Conservation (phyloP, 2,888 invertebrate species). For the Eustalomyia histrio region DNA sequence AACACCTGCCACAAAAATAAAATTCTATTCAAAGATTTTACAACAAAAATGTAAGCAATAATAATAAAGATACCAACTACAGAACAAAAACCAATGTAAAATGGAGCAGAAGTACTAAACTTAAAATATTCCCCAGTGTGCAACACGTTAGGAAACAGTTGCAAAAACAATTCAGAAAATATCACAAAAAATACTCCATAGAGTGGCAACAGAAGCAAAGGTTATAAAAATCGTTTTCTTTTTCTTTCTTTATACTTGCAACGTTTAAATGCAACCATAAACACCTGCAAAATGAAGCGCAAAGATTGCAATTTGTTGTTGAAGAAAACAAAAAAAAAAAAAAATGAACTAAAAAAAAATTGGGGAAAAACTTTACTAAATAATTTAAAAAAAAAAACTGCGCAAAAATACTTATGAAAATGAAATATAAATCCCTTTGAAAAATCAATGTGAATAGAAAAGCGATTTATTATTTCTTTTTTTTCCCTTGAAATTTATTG, state of each 20-base stretch:
- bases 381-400: not conserved
- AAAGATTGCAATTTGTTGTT: slow-evolving; percentile 26
- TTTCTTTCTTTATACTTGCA: slow-evolving; percentile 10
- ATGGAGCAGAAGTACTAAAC: slow-evolving; percentile 5
- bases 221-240: slow-evolving; percentile 11
- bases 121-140: slow-evolving; percentile 41
- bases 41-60: slow-evolving; percentile 9
- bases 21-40: not conserved
- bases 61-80: not conserved
- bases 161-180: too few species aligned
- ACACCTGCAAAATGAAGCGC: slow-evolving; percentile 39
- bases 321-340: slow-evolving; percentile 7
- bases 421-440: slow-evolving; percentile 11
- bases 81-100: not conserved
- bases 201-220: slow-evolving; percentile 5
- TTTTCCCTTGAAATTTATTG: not conserved
- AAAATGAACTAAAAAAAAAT: slow-evolving; percentile 14
- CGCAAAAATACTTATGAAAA: not conserved
- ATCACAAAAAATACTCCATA: slow-evolving; percentile 4
- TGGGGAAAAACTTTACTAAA: not conserved
- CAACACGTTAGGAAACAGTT: slow-evolving; percentile 33
- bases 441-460: slow-evolving; percentile 18
- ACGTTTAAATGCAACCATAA: slow-evolving; percentile 42
- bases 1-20: slow-evolving; percentile 22
- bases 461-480: not conserved